Evolutionary conservation across 53 echinoderm and acorn worm species (phyloP).

Genomic region (Holothuria scabra): DNA sequence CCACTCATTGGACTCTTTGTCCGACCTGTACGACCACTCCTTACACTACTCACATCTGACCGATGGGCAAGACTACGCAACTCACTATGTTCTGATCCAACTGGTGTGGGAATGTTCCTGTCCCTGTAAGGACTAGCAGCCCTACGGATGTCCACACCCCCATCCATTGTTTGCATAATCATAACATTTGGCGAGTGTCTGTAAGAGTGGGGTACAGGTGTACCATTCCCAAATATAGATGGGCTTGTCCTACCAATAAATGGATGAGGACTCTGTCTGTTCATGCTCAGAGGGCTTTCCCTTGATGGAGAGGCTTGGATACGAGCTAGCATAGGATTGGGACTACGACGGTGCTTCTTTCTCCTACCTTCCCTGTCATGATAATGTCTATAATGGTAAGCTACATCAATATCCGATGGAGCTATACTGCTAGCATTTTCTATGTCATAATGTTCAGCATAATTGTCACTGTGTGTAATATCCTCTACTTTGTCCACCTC

Average conservation of each 20-base stretch:
- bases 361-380: constrained; percentile 76
- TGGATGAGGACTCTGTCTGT: constrained; percentile 67
- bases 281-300: constrained; percentile 76
- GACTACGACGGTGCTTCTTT: constrained; percentile 78
- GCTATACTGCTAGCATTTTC: constrained; percentile 98
- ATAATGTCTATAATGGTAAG: constrained; percentile 93
- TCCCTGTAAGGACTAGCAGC: constrained; percentile 58
- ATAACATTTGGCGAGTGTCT: constrained; percentile 52
- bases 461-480: constrained; percentile 44
- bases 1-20: constrained; percentile 65
- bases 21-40: constrained; percentile 58
- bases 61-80: constrained; percentile 83
- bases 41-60: constrained; percentile 81
- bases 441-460: constrained; percentile 87
- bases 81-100: constrained; percentile 90
- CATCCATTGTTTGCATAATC: constrained; percentile 38
- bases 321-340: constrained; percentile 85
- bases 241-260: constrained; percentile 70
- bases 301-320: constrained; percentile 71
- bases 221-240: constrained; percentile 52
- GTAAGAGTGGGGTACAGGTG: constrained; percentile 63
- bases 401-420: constrained; percentile 92
- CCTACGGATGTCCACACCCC: constrained; percentile 43
- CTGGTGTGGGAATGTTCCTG: constrained; percentile 70
- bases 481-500: constrained; percentile 69